Conservation (phyloP, 2,113 vertebrate genomes). For the Echinops telfairi region DNA sequence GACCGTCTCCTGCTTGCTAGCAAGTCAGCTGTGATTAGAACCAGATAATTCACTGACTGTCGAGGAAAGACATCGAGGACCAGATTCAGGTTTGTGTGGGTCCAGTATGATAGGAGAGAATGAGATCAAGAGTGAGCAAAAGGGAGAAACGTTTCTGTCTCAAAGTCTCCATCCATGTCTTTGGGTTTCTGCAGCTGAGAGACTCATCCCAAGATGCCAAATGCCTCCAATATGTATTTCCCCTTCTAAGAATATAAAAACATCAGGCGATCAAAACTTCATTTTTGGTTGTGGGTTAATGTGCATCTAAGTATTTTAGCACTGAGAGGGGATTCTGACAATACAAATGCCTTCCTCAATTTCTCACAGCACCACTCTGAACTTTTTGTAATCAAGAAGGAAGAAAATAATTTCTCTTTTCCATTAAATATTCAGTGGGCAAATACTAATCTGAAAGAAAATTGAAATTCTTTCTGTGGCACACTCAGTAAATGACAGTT, state of each 20-base stretch:
- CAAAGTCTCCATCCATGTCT: background rate
- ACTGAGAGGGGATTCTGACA: constrained; percentile 10
- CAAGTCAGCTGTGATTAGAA: background rate
- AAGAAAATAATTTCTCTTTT: constrained; percentile 73
- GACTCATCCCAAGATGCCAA: background rate
- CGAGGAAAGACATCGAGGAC: background rate
- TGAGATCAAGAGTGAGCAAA: background rate
- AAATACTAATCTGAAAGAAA: constrained; percentile 76
- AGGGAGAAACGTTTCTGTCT: background rate
- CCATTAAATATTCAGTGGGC: constrained; percentile 70
- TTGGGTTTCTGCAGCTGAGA: constrained; percentile 16
- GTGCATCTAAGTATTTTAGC: constrained; percentile 44
- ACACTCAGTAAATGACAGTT: constrained; percentile 65
- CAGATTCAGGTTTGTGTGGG: background rate
- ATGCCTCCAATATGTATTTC: background rate
- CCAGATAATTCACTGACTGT: background rate
- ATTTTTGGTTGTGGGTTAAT: constrained; percentile 51
- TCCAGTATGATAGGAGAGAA: background rate
- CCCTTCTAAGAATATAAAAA: constrained; percentile 9
- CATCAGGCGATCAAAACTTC: constrained; percentile 9
- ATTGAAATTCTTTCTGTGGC: constrained; percentile 74
- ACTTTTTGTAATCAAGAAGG: constrained; percentile 67
- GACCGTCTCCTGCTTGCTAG: no score
- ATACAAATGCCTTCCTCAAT: constrained; percentile 64
- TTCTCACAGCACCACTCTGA: constrained; percentile 52